Percentiles rank a stretch among this genome's conserved stretches.
Conservation (phyloP, 2,797 vertebrate species). For the Trichosurus vulpecula region DNA sequence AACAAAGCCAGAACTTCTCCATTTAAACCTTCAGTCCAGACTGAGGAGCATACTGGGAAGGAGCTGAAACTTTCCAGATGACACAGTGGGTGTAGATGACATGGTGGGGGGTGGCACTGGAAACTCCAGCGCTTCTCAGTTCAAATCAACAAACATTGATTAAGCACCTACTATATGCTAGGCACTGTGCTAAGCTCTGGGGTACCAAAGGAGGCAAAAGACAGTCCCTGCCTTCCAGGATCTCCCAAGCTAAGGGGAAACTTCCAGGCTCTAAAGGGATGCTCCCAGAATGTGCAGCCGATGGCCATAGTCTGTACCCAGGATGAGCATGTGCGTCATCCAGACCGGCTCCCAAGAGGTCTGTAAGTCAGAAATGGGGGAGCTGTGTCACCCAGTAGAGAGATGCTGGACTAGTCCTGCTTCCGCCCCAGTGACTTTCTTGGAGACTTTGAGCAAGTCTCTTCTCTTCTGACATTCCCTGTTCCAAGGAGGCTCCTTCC, state of each 20-base stretch:
- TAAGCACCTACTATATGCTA: background rate
- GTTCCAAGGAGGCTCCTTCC: too few relatives aligned
- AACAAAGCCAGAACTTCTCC: background rate
- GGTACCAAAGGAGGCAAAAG: background rate
- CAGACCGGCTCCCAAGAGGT: background rate
- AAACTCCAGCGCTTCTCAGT: background rate
- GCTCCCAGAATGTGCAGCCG: background rate
- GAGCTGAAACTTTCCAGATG: background rate
- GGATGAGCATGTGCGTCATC: background rate
- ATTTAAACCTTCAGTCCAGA: background rate
- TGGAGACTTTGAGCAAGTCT: background rate
- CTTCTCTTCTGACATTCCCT: too few relatives aligned
- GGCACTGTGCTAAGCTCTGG: background rate
- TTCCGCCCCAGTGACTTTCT: background rate
- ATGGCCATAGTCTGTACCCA: too few relatives aligned
- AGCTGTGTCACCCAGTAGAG: too few relatives aligned
- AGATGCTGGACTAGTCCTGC: background rate
- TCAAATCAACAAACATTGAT: too few relatives aligned
- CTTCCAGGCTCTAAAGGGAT: too few relatives aligned
- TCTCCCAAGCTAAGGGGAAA: background rate
- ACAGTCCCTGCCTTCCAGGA: background rate
- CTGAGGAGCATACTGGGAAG: background rate
- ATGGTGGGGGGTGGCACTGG: too few relatives aligned
- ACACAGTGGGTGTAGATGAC: background rate
- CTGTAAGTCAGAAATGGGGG: background rate